A percentile compares a stretch with the other conserved stretches of the same genome.
Evolutionary conservation across 2,888 invertebrate genomes (phyloP).

Genomic region (Cephus spinipes): DNA sequence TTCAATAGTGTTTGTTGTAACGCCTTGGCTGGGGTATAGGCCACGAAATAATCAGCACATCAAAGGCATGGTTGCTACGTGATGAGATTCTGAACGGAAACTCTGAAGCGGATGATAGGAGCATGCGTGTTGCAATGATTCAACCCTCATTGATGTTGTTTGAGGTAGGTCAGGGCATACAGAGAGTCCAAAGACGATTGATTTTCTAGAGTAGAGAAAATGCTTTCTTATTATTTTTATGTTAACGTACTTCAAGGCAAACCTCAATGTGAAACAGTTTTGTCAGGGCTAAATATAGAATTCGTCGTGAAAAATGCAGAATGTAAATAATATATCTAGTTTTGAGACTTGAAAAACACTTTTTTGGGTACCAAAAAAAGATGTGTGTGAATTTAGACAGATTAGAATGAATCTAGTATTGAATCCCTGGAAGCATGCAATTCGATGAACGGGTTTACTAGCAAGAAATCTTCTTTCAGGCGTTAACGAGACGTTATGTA

Average conservation of each 20-base stretch:
- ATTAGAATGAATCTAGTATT: background rate
- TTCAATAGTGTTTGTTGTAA: background rate
- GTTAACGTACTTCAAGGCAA: background rate
- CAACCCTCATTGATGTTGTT: slow-evolving; percentile 2
- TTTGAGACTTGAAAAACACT: too few species aligned
- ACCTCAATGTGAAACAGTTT: background rate
- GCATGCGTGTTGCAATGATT: slow-evolving; percentile 20
- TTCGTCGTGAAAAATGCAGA: background rate
- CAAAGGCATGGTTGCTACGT: slow-evolving; percentile 15
- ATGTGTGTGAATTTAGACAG: too few species aligned
- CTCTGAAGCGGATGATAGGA: slow-evolving; percentile 14
- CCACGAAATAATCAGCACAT: slow-evolving; percentile 6
- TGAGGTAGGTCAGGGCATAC: slow-evolving; percentile 18
- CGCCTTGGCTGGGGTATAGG: background rate
- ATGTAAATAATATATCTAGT: too few species aligned
- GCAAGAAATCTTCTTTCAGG: background rate
- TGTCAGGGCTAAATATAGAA: background rate
- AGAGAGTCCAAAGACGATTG: background rate
- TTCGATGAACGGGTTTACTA: background rate
- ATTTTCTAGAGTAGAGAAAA: background rate
- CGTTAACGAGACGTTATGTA: background rate
- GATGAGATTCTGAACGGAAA: slow-evolving; percentile 19
- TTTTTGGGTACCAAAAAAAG: too few species aligned
- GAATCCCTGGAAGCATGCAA: background rate
- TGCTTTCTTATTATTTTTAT: background rate